phyloP scores from a whole-genome alignment of 2,888 invertebrate species.

The Allolobophora icterica region DNA sequence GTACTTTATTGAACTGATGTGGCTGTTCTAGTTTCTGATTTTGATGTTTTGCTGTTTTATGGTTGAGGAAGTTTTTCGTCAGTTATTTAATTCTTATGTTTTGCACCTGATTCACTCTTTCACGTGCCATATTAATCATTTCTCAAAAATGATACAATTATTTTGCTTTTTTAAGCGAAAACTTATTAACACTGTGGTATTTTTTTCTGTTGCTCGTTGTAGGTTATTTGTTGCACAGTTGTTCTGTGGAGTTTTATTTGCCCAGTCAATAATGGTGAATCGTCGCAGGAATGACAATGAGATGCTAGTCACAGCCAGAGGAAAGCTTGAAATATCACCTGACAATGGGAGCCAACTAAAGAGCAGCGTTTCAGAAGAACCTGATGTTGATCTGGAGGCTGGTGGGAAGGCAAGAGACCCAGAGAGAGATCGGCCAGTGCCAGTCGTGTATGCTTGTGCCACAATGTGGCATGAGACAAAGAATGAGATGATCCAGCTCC shows the following conservation, averaged over 20 bases:
- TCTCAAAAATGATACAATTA: too few relatives aligned
- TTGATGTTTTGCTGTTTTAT: background rate
- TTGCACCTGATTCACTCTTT: background rate
- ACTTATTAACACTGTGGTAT: background rate
- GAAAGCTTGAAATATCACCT: slow-evolving; percentile 36
- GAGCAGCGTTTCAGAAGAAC: slow-evolving; percentile 44
- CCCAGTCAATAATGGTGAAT: slow-evolving; percentile 92
- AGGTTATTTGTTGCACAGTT: slow-evolving; percentile 87
- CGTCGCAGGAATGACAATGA: slow-evolving; percentile 83
- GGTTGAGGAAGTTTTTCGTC: too few relatives aligned
- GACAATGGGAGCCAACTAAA: background rate
- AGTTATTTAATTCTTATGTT: background rate
- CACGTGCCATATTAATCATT: background rate
- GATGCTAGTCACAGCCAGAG: slow-evolving; percentile 47
- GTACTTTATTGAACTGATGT: background rate
- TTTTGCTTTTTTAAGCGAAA: background rate
- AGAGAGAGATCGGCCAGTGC: slow-evolving; percentile 46
- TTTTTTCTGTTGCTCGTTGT: slow-evolving; percentile 38
- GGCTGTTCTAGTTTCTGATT: background rate
- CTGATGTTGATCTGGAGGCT: slow-evolving; percentile 46
- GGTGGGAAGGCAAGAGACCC: slow-evolving; percentile 41
- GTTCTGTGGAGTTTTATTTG: slow-evolving; percentile 90
- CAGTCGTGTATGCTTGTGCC: slow-evolving; percentile 62
- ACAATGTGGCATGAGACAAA: slow-evolving; percentile 65
- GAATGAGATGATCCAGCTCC: slow-evolving; percentile 61